Conservation (phyloP, 2,113 vertebrate species). For the Anguilla japonica region DNA sequence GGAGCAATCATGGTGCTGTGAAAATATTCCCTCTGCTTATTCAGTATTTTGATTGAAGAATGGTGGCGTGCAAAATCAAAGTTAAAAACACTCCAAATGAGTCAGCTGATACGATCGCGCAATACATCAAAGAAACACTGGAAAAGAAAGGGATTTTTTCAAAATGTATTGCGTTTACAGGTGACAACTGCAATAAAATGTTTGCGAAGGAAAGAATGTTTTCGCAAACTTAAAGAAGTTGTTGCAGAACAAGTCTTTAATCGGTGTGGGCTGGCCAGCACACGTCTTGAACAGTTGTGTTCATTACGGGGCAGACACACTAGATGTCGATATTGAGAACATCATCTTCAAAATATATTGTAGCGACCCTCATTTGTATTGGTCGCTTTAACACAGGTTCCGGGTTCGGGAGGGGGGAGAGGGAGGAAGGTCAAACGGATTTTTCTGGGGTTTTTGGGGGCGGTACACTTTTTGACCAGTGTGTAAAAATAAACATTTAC, state of each 20-base stretch:
- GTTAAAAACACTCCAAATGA: constrained; percentile 35
- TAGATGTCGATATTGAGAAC: constrained; percentile 41
- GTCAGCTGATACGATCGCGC: constrained; percentile 24
- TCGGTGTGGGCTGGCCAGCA: neutral
- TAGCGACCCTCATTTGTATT: too few relatives aligned
- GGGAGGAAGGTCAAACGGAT: too few relatives aligned
- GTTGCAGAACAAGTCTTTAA: constrained; percentile 37
- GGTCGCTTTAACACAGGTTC: too few relatives aligned
- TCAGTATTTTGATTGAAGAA: too few relatives aligned
- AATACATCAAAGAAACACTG: constrained; percentile 38
- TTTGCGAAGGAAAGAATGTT: constrained; percentile 36
- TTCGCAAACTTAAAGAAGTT: constrained; percentile 41
- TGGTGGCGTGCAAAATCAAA: neutral
- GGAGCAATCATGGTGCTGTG: too few relatives aligned
- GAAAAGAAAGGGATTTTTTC: constrained; percentile 31
- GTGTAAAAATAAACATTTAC: too few relatives aligned
- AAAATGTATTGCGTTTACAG: constrained; percentile 39
- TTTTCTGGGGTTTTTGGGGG: too few relatives aligned
- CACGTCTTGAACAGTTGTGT: constrained; percentile 7
- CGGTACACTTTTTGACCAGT: too few relatives aligned
- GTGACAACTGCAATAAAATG: constrained; percentile 35
- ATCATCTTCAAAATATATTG: constrained; percentile 12
- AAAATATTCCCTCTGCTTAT: too few relatives aligned
- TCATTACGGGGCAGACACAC: constrained; percentile 34
- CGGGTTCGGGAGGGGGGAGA: too few relatives aligned